Base-by-base conservation (phyloP, 1,140 invertebrate species). In the Drosophila nannoptera region DNA sequence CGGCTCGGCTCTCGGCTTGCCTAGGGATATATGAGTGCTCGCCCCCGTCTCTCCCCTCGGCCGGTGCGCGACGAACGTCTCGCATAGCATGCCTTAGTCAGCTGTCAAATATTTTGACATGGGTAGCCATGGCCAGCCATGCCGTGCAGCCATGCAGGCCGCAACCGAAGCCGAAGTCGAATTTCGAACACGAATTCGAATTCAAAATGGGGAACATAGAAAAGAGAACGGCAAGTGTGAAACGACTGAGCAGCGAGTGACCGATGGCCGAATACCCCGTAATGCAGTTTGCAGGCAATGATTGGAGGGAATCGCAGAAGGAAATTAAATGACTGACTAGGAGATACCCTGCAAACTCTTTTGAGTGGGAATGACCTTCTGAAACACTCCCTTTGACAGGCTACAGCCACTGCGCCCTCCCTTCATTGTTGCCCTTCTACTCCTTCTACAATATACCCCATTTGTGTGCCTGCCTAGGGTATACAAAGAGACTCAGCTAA, bases 101-200 rank as follows among this genome's bases (percentile, higher is more conserved):
- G 87, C 87, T 89, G 87, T 89, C 87, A 89, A 89, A 88, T 88
- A 77, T 78, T 88, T 88, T 89, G 87, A 89, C 78, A 89, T 89
- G 84, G 87, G 87, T 89, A 82, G 67, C 84, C 72, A 72, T 78
- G 76, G 80, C 78, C 78, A 75, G 65, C 54, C 53, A 22, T 22
- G 22, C 22, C 22, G 22, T 22, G 22, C 22, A 22, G 22, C 22
- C 22, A 69, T 66, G 62, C 63, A 71, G 56, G 42, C 45, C 55
- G 60, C 69, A 38, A 43, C 43, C 38, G 69, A 72, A 66, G 49
- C 74, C 63, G 72, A 83, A 77, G 75, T 76, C 81, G 73, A 81
- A 81, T 55, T 22, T 22, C 22, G 22, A 22, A 22, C 22, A 22
- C 22, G 22, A 22, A 65, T 58, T 43, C 40, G 40, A 43, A 40